Evolutionary conservation across 1,140 invertebrate genomes (phyloP).

Genomic region (Cataglyphis hispanica): DNA sequence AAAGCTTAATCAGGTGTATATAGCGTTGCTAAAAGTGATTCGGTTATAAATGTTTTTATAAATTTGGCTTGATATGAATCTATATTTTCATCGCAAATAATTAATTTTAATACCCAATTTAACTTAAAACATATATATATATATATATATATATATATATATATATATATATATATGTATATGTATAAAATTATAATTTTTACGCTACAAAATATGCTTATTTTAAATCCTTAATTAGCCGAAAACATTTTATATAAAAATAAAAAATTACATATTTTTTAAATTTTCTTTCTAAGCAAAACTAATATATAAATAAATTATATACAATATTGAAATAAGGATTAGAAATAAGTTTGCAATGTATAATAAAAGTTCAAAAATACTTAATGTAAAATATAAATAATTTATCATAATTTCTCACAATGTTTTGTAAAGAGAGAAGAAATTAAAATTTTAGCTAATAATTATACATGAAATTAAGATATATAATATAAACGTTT

Average conservation of each 20-base stretch:
- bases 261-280: not conserved
- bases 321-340: not conserved
- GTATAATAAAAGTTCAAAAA: not conserved
- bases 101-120: conserved; percentile 42
- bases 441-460: not conserved
- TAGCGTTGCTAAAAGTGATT: conserved; percentile 31
- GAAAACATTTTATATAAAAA: not conserved
- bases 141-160: not conserved
- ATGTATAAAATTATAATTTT: conserved; percentile 17
- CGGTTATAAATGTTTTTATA: conserved; percentile 23
- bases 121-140: not conserved
- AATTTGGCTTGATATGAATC: conserved; percentile 18
- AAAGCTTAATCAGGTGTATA: conserved; percentile 38
- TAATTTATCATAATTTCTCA: not conserved
- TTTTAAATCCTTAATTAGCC: not conserved
- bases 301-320: not conserved
- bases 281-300: conserved; percentile 6
- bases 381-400: not conserved
- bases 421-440: not conserved
- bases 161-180: too few relatives aligned
- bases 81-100: conserved; percentile 35
- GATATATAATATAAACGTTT: not conserved
- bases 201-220: not conserved
- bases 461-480: not conserved
- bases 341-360: not conserved